A percentile compares a stretch with the other conserved stretches of the same genome.
Conservation (phyloP, 2,113 vertebrate species). For the Catharus bicknelli region DNA sequence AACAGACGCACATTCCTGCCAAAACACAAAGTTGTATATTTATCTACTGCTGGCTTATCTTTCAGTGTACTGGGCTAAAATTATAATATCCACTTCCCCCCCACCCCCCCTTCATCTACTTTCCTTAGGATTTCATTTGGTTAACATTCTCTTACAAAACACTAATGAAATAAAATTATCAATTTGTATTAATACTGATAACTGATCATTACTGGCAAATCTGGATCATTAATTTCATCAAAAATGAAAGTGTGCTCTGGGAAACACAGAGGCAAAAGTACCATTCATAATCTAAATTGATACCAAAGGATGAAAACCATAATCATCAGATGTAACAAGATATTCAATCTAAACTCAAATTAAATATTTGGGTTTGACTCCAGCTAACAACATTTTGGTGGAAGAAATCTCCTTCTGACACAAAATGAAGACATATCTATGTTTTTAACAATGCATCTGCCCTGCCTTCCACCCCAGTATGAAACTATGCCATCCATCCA, state of each 20-base stretch:
- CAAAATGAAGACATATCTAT: not conserved
- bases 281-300: not conserved
- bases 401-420: not conserved
- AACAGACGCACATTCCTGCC: slow-evolving; percentile 64
- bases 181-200: not conserved
- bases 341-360: not conserved
- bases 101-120: fast-evolving
- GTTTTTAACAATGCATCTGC: not conserved
- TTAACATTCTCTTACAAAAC: not conserved
- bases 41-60: slow-evolving; percentile 2
- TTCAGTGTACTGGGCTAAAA: not conserved
- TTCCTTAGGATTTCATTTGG: not conserved
- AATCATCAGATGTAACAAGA: not conserved
- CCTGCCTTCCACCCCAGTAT: fast-evolving
- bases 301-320: not conserved
- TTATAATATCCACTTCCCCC: not conserved
- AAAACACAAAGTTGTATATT: slow-evolving; percentile 22
- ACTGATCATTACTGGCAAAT: not conserved
- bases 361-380: not conserved
- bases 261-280: not conserved
- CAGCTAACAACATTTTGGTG: not conserved
- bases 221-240: not conserved
- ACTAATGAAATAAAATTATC: not conserved
- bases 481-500: not conserved
- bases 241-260: not conserved